Percentiles rank a stretch among this genome's conserved stretches.
Evolutionary conservation across 2,113 vertebrate genomes (phyloP).

Genomic region (Nothobranchius kuhntae): DNA sequence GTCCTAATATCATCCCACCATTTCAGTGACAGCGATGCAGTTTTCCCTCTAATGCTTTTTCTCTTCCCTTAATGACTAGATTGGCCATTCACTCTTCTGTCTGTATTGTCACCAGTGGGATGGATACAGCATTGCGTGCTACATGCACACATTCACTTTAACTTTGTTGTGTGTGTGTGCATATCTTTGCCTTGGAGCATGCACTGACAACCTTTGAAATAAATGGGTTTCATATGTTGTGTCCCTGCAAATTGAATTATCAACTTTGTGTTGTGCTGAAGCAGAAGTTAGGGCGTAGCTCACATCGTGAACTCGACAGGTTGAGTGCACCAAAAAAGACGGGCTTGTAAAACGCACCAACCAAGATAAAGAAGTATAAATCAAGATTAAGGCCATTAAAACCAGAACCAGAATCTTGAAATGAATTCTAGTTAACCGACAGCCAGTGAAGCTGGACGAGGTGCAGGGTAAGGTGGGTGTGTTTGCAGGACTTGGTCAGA

Average conservation of each 20-base stretch:
- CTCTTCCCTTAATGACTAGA: conserved; percentile 77
- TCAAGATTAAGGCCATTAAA: too few species aligned
- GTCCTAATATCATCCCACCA: conserved; percentile 78
- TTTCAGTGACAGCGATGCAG: conserved; percentile 66
- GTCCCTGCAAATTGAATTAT: conserved; percentile 59
- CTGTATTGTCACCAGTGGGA: conserved; percentile 50
- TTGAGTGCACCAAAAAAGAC: conserved; percentile 35
- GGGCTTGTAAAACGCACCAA: background rate
- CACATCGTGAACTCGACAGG: conserved; percentile 48
- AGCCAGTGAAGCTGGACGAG: too few species aligned
- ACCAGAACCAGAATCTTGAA: too few species aligned
- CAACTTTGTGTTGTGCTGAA: conserved; percentile 57
- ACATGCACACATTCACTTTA: conserved; percentile 31
- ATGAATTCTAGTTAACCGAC: too few species aligned
- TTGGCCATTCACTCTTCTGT: conserved; percentile 58
- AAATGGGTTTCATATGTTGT: conserved; percentile 77
- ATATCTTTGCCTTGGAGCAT: conserved; percentile 6
- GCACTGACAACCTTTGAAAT: conserved; percentile 62
- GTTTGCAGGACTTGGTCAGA: too few species aligned
- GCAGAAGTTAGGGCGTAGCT: conserved; percentile 48
- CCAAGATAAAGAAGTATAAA: too few species aligned
- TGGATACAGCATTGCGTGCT: conserved; percentile 57
- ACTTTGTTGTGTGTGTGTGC: conserved; percentile 36
- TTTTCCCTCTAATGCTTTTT: conserved; percentile 61
- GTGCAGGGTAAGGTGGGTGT: too few species aligned